Evolutionary conservation across 1,140 invertebrate species (phyloP), one percentile per base, ranked within the genome.

Genomic region (Pseudomyrmex flavicornis): DNA sequence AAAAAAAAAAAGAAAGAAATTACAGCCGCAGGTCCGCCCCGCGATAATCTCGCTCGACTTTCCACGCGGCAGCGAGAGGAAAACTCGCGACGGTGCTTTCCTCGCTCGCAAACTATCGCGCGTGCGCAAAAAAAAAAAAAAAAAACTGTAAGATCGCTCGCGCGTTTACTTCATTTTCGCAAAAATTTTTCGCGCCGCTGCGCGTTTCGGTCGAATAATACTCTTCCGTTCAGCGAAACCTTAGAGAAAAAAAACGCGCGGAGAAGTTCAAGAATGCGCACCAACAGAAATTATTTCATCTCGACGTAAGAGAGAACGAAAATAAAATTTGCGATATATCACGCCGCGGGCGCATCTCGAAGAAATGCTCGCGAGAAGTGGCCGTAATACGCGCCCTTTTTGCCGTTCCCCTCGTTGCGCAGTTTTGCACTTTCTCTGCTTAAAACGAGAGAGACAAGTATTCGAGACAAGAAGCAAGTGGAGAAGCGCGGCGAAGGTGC

Each of bases 1-100:
- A 62, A 20, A 58, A 17, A 46, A 17, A n/a, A 59, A 22, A 12
- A 77, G 22, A 68, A 26, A 79, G 69, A 82, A 20, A 73, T 68
- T 68, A 77, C 63, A 58, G 48, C 62, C 66, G 35, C 35, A 35
- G 13, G 20, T 79, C 54, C 58, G 65, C 46, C 54, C 1, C 56
- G 54, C 22, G 66, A 58, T 79, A 79, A 79, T 80, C 44, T 50
- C 66, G 9, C 76, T 35, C 76, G 66, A 80, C 35, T 72, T 61
- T 80, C 22, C 66, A 9, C 76, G 13, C 26, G 0, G 35, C 20
- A 8, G 15, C 50, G 44, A 8, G 26, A 0, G 22, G 59, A 35
- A 59, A 70, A 80, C 54, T 35, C 54, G 35, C 44, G 26, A 0
- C 26, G 26, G 26, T 46, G 35, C 50, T n/a, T 58, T 8, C 17